Base-by-base conservation (phyloP, 2,888 invertebrate genomes). In the Molorchus minor region DNA sequence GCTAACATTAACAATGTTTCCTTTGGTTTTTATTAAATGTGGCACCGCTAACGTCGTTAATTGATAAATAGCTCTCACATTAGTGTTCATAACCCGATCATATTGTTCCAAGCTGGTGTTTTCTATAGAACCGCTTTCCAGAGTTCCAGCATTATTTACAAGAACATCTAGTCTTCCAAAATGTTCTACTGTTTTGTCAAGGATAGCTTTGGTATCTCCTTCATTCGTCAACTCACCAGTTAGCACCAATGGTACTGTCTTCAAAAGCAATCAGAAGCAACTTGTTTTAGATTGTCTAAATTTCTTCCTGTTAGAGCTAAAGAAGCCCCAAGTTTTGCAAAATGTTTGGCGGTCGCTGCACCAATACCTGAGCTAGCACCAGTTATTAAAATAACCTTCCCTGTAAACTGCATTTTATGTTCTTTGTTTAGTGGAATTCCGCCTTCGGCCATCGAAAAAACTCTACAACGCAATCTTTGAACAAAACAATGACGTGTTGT, bases 1-100 rank as follows among this genome's bases (percentile, higher is more conserved):
- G 1, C 97, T 98, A 0, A 98, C 92, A 78, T 98, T 98, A 0
- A 98, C 96, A 70, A 97, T 90, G 68, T 89, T 93, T n/a, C 66
- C 68, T 80, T 93, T 91, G 0, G 88, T 86, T 79, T 89, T 86
- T 1, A 93, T 82, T 15, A 98, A 83, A 81, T 96, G 88, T 0
- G 97, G 96, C 0, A 93, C 91, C 2, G 95, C 92, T 45, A 96
- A 78, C 88, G 91, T 92, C 0, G 94, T 96, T 63, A 97, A 78
- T 60, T 92, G 87, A 75, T 92, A 92, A 13, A 93, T 84, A 0
- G 92, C 87, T 60, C 95, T 87, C 0, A 96, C 90, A 79, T 98
- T 98, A 1, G 91, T 87, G 73, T 93, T 92, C 88, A 98, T 94
- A 8, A 95, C 82, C 17, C 89, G 84, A 78, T 98, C 98, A 75